These are phyloP conservation scores for Lagria hirta DNA, from an alignment of 2,888 invertebrate species.

Conservation along the genomic window DNA sequence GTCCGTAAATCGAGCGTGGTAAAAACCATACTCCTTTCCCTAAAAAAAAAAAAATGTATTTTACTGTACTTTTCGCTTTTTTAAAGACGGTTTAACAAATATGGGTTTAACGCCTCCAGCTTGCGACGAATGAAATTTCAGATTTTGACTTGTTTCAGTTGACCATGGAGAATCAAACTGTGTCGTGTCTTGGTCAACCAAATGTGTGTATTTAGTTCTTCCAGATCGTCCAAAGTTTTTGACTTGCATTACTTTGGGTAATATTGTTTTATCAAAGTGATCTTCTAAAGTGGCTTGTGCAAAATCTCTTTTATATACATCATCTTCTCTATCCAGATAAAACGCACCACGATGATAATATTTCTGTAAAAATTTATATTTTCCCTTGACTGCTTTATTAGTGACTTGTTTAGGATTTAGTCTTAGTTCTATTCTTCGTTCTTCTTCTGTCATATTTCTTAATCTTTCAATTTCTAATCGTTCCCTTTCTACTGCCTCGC, in stretches of 20 bases:
- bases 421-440: constrained; percentile 83
- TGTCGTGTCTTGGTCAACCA: constrained; percentile 99
- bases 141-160: constrained; percentile 83
- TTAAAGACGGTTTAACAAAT: constrained; percentile 83
- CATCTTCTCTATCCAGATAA: constrained; percentile 92
- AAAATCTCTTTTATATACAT: constrained; percentile 60
- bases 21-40: too few species aligned
- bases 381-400: constrained; percentile 94
- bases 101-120: constrained; percentile 92
- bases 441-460: constrained; percentile 94
- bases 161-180: constrained; percentile 98
- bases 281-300: constrained; percentile 82
- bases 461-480: constrained; percentile 85
- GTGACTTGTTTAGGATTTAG: constrained; percentile 90
- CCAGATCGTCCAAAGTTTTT: constrained; percentile 99
- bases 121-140: constrained; percentile 83
- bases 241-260: constrained; percentile 99
- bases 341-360: constrained; percentile 99
- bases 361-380: constrained; percentile 99
- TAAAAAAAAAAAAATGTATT: too few species aligned
- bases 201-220: constrained; percentile 97
- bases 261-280: constrained; percentile 97
- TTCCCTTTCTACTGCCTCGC: constrained; percentile 86
- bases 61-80: constrained; percentile 56
- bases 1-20: too few species aligned